Percentiles rank a stretch among this genome's conserved stretches.
Conservation (phyloP, 2,113 vertebrate species). For the Lethenteron reissneri region DNA sequence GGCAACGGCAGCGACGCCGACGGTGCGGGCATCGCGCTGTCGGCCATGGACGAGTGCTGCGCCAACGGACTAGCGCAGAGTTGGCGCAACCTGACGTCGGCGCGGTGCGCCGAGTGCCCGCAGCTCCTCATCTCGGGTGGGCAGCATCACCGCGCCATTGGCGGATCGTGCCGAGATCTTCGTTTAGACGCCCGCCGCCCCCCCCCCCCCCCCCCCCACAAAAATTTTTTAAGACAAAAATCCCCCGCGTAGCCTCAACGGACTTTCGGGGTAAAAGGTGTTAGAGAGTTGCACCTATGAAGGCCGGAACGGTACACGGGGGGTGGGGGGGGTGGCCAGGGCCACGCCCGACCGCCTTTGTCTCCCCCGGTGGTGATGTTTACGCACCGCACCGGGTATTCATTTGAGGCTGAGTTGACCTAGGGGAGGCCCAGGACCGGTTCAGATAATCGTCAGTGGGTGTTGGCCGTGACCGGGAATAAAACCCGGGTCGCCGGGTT, state of each 20-base stretch:
- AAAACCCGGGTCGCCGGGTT: no score
- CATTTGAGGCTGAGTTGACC: no score
- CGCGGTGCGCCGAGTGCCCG: constrained; percentile 39
- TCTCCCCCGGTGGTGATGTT: no score
- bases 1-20: constrained; percentile 19
- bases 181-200: background rate
- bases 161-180: background rate
- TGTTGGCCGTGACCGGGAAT: no score
- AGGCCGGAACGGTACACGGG: no score
- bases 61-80: constrained; percentile 37
- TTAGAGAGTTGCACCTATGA: background rate
- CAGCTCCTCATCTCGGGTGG: constrained; percentile 18
- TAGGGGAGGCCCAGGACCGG: no score
- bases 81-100: constrained; percentile 35
- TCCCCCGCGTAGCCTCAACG: background rate
- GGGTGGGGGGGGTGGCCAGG: no score
- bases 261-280: background rate
- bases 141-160: constrained; percentile 8
- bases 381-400: no score
- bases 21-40: constrained; percentile 22
- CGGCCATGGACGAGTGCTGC: constrained; percentile 49
- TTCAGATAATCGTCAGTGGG: no score
- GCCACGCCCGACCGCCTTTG: no score
- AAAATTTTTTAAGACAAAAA: background rate
- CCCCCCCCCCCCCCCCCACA: background rate